Base-by-base conservation (phyloP, 1,140 invertebrate genomes). In the Sarcophaga bullata region DNA sequence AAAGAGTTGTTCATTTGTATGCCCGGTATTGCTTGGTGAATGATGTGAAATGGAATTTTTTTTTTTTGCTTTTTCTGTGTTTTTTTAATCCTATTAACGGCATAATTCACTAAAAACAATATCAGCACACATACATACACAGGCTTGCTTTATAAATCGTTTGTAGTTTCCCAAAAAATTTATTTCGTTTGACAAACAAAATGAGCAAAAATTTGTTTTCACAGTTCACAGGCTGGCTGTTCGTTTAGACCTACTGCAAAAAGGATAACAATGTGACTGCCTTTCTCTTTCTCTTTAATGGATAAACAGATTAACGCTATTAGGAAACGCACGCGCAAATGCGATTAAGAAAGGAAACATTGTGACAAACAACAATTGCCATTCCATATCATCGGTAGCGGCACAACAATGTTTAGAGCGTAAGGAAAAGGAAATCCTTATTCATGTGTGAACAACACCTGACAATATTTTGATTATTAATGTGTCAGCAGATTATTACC, bases 101-200 rank as follows among this genome's bases (percentile, higher is more conserved):
- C 48, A 78, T 78, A 78, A 78, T 78, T 78, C 75, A 78, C 75
- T 25, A 78, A 78, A 78, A 78, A 8, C 19, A 76, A 78, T 48
- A 78, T 78, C 75, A 78, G 50, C 75, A 78, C 75, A n/a, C n/a
- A n/a, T n/a, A n/a, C n/a, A n/a, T n/a, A n/a, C 3, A 50, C 13
- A 73, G 25, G 37, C 10, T 13, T 3, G 17, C 8, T 72, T n/a
- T 19, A 50, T 11, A 11, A 78, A 17, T 4, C n/a, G 19, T 25
- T 73, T 25, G 13, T 76, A n/a, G 46, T 78, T 52, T 25, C 19
- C n/a, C 62, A n/a, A 68, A 68, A 15, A 68, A 10, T 9, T 19
- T 17, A 68, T 68, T 68, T 68, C 15, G 15, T 19, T 19, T 68
- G 62, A 37, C n/a, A 58, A 37, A 37, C 15, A 68, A 68, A 68